A percentile compares a stretch with the other conserved stretches of the same genome.
These are phyloP conservation scores for Elgaria multicarinata DNA, from an alignment of 2,113 vertebrate species.

Conservation along the genomic window DNA sequence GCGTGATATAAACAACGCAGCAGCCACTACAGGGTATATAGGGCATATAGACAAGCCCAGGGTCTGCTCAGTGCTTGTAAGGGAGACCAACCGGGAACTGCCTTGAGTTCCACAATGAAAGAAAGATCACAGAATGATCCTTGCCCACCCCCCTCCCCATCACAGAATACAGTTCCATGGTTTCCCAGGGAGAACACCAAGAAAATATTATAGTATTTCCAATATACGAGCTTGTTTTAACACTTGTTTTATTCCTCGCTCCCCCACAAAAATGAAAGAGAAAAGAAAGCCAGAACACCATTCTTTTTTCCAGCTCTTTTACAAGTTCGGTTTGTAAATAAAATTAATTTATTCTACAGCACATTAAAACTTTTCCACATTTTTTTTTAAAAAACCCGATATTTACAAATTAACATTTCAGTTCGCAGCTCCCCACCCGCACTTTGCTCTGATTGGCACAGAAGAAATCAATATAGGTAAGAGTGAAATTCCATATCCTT, in stretches of 20 bases:
- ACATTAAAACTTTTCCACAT: slow-evolving; percentile 70
- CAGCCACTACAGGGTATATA: no score
- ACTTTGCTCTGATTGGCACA: not conserved
- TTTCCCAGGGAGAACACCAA: not conserved
- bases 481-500: slow-evolving; percentile 15
- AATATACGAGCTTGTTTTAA: not conserved
- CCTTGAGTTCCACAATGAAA: no score
- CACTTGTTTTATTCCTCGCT: slow-evolving; percentile 59
- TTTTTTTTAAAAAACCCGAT: slow-evolving; percentile 42
- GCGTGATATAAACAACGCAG: no score
- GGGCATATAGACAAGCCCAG: no score
- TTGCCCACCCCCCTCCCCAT: not conserved
- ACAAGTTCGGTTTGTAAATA: slow-evolving; percentile 67
- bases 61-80: no score
- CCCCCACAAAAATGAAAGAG: not conserved
- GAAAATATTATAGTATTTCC: slow-evolving; percentile 15
- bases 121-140: not conserved
- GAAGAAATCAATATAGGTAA: not conserved
- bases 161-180: not conserved
- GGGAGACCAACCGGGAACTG: no score
- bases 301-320: slow-evolving; percentile 47
- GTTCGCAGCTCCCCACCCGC: slow-evolving; percentile 41
- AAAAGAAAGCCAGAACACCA: not conserved
- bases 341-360: slow-evolving; percentile 75
- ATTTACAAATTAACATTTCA: slow-evolving; percentile 73